A percentile compares a stretch with the other conserved stretches of the same genome.
Conservation (phyloP, 2,888 invertebrate species). For the Diabrotica balteata region DNA sequence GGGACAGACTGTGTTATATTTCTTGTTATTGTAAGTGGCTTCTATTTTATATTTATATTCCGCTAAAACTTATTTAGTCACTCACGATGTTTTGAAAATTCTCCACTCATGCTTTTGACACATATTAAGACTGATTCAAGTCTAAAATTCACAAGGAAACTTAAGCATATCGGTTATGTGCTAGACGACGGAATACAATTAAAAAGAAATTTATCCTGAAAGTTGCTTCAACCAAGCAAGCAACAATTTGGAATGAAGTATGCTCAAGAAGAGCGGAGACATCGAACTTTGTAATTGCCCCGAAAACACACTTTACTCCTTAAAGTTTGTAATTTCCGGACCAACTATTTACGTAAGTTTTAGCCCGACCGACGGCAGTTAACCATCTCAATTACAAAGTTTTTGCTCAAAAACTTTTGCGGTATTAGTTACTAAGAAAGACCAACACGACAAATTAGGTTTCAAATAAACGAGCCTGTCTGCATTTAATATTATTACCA, state of each 20-base stretch:
- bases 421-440: constrained; percentile 13
- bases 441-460: constrained; percentile 24
- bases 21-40: no score
- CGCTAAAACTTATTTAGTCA: no score
- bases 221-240: neutral
- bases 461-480: neutral
- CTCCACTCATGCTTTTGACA: no score
- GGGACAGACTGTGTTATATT: no score
- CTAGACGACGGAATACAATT: no score
- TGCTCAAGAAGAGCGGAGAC: constrained; percentile 28
- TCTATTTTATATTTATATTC: no score
- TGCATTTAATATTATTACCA: no score
- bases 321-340: constrained; percentile 38
- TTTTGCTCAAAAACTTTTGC: constrained; percentile 26
- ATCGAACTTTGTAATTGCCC: constrained; percentile 41
- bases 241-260: constrained; percentile 30
- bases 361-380: constrained; percentile 20
- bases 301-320: constrained; percentile 38
- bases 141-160: no score
- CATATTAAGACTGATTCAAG: no score
- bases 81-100: no score
- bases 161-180: no score
- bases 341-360: constrained; percentile 36
- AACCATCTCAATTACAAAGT: constrained; percentile 39
- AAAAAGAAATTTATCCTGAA: neutral